These are phyloP conservation scores for Caenorhabditis plicata DNA, from an alignment of 2,888 invertebrate genomes.

Conservation along the genomic window DNA sequence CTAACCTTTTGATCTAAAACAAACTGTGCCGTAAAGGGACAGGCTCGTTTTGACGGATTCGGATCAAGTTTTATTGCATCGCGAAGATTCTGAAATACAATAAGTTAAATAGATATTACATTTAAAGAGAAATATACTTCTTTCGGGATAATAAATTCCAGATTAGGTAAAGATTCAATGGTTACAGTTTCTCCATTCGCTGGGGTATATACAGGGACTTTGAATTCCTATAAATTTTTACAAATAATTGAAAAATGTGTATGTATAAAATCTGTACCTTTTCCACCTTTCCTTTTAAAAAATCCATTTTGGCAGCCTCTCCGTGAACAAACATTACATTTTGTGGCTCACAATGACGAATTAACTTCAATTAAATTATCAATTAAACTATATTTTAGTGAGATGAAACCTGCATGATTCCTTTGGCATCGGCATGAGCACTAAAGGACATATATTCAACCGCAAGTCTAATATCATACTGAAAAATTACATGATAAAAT, in stretches of 20 bases:
- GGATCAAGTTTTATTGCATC: conserved; percentile 40
- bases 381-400: too few relatives aligned
- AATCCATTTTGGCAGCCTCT: conserved; percentile 96
- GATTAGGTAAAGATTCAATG: conserved; percentile 71
- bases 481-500: conserved; percentile 19
- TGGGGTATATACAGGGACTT: conserved; percentile 70
- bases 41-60: conserved; percentile 51
- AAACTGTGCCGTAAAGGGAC: conserved; percentile 55
- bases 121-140: conserved; percentile 5
- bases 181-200: conserved; percentile 95
- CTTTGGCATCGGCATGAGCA: conserved; percentile 98
- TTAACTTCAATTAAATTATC: too few relatives aligned
- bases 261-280: conserved; percentile 66
- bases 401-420: conserved; percentile 70
- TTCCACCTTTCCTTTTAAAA: conserved; percentile 89
- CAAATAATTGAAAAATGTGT: neutral
- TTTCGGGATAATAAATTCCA: conserved; percentile 40
- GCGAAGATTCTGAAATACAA: conserved; percentile 23
- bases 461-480: conserved; percentile 68
- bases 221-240: conserved; percentile 66
- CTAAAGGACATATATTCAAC: conserved; percentile 94
- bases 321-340: conserved; percentile 97
- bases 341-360: conserved; percentile 92
- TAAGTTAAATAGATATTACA: neutral
- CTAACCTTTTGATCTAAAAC: conserved; percentile 44